These are phyloP conservation scores for Engystomops pustulosus DNA, from an alignment of 2,113 vertebrate species.

Conservation along the genomic window DNA sequence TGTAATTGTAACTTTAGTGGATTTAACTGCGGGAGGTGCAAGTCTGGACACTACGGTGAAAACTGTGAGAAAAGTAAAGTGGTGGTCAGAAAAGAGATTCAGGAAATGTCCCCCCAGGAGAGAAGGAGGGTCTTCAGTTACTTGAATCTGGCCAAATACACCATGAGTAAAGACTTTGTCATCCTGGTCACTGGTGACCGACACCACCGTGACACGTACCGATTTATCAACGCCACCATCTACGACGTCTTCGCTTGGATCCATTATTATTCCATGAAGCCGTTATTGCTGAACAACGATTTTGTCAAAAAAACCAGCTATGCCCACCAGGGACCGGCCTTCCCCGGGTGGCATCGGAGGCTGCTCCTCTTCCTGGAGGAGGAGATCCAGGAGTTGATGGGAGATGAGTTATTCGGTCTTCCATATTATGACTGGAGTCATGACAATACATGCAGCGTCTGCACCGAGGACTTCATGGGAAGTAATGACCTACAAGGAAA, in stretches of 20 bases:
- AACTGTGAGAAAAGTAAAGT: not conserved
- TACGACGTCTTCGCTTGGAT: conserved; percentile 61
- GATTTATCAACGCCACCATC: conserved; percentile 51
- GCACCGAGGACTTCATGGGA: conserved; percentile 57
- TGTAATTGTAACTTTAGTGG: not conserved
- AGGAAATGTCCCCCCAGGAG: conserved; percentile 48
- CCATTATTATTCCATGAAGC: conserved; percentile 60
- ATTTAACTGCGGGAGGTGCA: not conserved
- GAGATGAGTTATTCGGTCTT: conserved; percentile 59
- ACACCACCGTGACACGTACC: not conserved
- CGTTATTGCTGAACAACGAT: not conserved
- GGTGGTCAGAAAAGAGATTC: conserved; percentile 6
- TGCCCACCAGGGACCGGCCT: conserved; percentile 61
- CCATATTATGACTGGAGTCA: conserved; percentile 63
- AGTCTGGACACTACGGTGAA: not conserved
- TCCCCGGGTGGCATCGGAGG: conserved; percentile 58
- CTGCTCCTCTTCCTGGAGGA: conserved; percentile 61
- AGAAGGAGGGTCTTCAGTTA: conserved; percentile 26
- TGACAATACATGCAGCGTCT: conserved; percentile 57
- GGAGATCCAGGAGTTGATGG: conserved; percentile 58
- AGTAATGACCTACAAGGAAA: conserved; percentile 26
- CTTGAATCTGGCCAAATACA: conserved; percentile 53
- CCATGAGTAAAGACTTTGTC: conserved; percentile 51
- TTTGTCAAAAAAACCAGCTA: conserved; percentile 12
- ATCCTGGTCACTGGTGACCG: conserved; percentile 53